Percentiles rank a stretch among this genome's conserved stretches.
Evolutionary conservation across 2,797 vertebrate genomes (phyloP).

Genomic region (Salmo trutta): DNA sequence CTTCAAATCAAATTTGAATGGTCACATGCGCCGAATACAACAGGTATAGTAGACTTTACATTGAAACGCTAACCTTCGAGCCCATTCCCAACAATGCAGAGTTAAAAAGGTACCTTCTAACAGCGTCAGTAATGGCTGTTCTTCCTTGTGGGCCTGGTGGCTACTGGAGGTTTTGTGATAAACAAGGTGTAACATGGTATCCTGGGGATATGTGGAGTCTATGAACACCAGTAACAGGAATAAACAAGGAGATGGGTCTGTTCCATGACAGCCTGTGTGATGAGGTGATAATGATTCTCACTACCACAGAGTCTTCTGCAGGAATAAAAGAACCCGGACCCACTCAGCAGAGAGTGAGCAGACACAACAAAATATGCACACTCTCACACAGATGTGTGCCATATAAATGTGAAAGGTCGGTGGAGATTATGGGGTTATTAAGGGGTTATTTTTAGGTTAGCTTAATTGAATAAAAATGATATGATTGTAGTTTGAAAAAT

Average conservation of each 20-base stretch:
- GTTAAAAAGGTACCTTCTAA: background rate
- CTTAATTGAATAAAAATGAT: slow-evolving; percentile 41
- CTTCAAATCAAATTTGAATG: background rate
- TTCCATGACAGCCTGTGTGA: slow-evolving; percentile 37
- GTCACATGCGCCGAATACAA: no score
- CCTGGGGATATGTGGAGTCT: slow-evolving; percentile 3
- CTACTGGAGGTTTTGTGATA: background rate
- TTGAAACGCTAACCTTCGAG: no score
- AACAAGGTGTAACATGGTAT: background rate
- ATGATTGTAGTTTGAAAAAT: background rate
- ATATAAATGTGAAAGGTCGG: background rate
- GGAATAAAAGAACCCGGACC: slow-evolving; percentile 39
- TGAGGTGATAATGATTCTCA: slow-evolving; percentile 47
- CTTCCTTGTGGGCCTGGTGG: background rate
- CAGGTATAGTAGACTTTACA: no score
- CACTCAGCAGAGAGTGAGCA: slow-evolving; percentile 30
- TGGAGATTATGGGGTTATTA: slow-evolving; percentile 8
- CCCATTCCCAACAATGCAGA: no score
- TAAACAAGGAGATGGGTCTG: slow-evolving; percentile 41
- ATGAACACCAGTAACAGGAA: slow-evolving; percentile 29
- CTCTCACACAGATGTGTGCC: slow-evolving; percentile 7
- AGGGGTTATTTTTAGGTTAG: slow-evolving; percentile 38
- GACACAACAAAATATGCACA: slow-evolving; percentile 40
- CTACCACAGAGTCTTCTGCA: slow-evolving; percentile 39
- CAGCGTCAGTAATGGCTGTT: background rate